Percentiles rank a stretch among this genome's conserved stretches.
These are phyloP conservation scores for Piliocolobus tephrosceles DNA, from an alignment of 2,113 vertebrate species.

Conservation along the genomic window DNA sequence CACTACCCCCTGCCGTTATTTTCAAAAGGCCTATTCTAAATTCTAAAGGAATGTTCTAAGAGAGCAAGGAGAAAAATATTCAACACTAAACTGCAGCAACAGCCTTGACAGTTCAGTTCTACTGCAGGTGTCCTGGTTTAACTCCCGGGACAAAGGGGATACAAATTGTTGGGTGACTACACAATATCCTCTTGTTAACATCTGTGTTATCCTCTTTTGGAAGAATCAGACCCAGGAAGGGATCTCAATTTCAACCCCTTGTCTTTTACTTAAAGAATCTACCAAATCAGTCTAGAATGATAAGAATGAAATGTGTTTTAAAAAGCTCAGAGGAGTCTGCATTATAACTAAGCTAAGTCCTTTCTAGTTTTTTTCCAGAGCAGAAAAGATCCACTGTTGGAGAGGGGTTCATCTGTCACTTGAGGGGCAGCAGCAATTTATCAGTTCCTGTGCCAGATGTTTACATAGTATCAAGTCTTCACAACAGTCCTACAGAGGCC, in stretches of 20 bases:
- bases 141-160: background rate
- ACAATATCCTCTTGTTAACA: background rate
- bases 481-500: background rate
- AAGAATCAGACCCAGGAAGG: background rate
- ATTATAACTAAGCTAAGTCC: background rate
- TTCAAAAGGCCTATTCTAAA: background rate
- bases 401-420: background rate
- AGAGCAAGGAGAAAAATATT: background rate
- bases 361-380: background rate
- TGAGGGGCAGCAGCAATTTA: background rate
- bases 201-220: background rate
- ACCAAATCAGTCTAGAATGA: background rate
- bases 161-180: background rate
- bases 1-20: rapidly evolving
- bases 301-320: background rate
- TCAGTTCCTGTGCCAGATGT: background rate
- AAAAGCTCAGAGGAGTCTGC: background rate
- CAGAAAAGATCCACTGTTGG: background rate
- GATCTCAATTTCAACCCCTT: background rate
- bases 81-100: background rate
- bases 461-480: background rate
- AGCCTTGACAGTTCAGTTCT: background rate
- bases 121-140: background rate
- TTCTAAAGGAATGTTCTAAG: background rate
- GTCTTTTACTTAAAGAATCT: background rate